Evolutionary conservation across 2,797 vertebrate species (phyloP), one percentile per base, ranked within the genome.

Genomic region (Hoplostethus atlanticus): DNA sequence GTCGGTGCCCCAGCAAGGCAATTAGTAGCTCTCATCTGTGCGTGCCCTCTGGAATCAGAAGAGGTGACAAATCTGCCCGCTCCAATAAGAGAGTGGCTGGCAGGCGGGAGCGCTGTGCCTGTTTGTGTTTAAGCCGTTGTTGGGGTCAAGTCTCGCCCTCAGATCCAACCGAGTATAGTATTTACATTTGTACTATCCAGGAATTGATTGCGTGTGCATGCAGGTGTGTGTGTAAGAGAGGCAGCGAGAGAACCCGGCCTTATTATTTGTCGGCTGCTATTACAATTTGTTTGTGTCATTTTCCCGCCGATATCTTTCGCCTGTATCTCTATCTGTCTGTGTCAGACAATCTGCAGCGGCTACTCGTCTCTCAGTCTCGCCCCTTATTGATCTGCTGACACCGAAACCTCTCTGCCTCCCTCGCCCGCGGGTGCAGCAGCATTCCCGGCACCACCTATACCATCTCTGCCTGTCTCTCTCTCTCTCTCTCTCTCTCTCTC

Each of bases 311-410:
- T 71, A 65, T 77, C n/a, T 71, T 71, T 78, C 54, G 47, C 44
- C 48, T 67, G 75, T 68, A 71, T 83, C 34, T 78, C 28, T n/a
- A 36, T 79, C 67, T 12, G 12, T 17, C 40, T 44, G 68, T 71
- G 73, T 80, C 72, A 77, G 79, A 71, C 77, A 44, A 25, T 77
- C 64, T 81, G 71, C 63, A 84, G 88, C 79, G 40, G 62, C 81
- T 85, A 73, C 61, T 69, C 50, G 42, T 83, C 73, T 61, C 38
- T 53, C 42, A 59, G 48, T 77, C 57, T 81, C 58, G 50, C 21
- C 63, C 61, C 31, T 30, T 87, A 87, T 90, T 87, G 84, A 92
- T 91, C 80, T 81, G 84, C 82, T 81, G 86, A 90, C 74, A 81
- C 36, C 2, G 71, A 83, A 81, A 62, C 46, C 64, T 68, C 40